Evolutionary conservation across 2,113 vertebrate species (phyloP).

Genomic region (Alectura lathami): DNA sequence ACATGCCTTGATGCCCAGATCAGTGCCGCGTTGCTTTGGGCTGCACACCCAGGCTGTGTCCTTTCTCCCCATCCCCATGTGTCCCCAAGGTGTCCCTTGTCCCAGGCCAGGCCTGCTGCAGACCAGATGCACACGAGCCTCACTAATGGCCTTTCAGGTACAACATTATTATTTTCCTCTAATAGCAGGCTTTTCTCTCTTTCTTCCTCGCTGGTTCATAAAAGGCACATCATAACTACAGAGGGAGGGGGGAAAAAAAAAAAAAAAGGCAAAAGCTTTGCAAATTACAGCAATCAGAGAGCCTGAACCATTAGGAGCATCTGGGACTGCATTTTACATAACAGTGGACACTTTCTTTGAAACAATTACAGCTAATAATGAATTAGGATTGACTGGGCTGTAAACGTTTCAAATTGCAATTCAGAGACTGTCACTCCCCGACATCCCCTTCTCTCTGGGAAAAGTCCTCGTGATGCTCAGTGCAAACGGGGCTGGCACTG

Average conservation of each 20-base stretch:
- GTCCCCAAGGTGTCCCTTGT: neutral
- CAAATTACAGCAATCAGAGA: slow-evolving; percentile 78
- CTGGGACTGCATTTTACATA: slow-evolving; percentile 76
- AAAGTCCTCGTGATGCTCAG: neutral
- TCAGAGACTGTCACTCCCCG: slow-evolving; percentile 51
- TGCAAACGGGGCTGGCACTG: neutral
- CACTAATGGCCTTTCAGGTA: slow-evolving; percentile 73
- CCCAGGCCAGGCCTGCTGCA: neutral
- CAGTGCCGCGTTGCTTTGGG: neutral
- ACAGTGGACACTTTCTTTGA: slow-evolving; percentile 75
- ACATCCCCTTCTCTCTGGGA: slow-evolving; percentile 9
- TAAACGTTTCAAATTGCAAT: slow-evolving; percentile 70
- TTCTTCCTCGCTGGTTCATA: slow-evolving; percentile 53
- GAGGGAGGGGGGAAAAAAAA: neutral
- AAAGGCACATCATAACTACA: slow-evolving; percentile 67
- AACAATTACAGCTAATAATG: slow-evolving; percentile 79
- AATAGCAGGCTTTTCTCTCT: slow-evolving; percentile 61
- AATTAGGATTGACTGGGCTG: slow-evolving; percentile 66
- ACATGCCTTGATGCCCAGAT: neutral
- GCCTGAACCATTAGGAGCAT: slow-evolving; percentile 74
- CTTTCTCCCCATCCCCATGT: neutral
- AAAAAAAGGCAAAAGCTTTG: slow-evolving; percentile 49
- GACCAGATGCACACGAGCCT: slow-evolving; percentile 17
- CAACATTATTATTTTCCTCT: slow-evolving; percentile 69
- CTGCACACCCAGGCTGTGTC: neutral